These are phyloP conservation scores for Selene dorsalis DNA, from an alignment of 2,797 vertebrate species.

Conservation along the genomic window DNA sequence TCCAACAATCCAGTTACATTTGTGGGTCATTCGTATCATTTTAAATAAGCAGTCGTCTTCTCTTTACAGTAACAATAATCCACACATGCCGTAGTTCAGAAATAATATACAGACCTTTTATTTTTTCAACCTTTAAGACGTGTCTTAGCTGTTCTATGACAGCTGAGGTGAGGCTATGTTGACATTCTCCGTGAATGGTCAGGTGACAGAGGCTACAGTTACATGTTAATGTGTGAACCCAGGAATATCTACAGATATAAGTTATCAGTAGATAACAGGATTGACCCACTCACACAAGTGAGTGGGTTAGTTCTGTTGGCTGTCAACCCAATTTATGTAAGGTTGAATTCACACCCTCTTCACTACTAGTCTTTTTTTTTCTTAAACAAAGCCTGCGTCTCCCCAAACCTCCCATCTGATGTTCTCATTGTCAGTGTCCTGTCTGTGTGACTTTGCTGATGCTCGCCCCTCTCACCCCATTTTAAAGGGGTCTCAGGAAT, in stretches of 20 bases:
- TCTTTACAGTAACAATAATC: not conserved
- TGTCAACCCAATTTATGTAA: constrained; percentile 38
- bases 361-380: not conserved
- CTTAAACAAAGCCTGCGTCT: constrained; percentile 41
- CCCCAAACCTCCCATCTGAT: constrained; percentile 23
- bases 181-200: not conserved
- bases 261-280: not conserved
- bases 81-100: not conserved
- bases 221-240: not conserved
- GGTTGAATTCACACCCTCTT: not conserved
- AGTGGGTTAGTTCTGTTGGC: constrained; percentile 21
- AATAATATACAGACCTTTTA: not conserved
- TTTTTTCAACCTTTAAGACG: not conserved
- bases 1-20: constrained; percentile 17
- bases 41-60: constrained; percentile 4
- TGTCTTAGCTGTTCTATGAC: not conserved
- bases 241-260: not conserved
- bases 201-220: not conserved
- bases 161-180: constrained; percentile 9
- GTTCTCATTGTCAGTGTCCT: constrained; percentile 42
- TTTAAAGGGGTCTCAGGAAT: constrained; percentile 65
- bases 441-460: constrained; percentile 27
- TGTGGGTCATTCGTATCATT: constrained; percentile 22
- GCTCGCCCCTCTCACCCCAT: constrained; percentile 26
- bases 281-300: not conserved